Base-by-base conservation (phyloP, 2,888 invertebrate genomes). In the Xanthia togata region DNA sequence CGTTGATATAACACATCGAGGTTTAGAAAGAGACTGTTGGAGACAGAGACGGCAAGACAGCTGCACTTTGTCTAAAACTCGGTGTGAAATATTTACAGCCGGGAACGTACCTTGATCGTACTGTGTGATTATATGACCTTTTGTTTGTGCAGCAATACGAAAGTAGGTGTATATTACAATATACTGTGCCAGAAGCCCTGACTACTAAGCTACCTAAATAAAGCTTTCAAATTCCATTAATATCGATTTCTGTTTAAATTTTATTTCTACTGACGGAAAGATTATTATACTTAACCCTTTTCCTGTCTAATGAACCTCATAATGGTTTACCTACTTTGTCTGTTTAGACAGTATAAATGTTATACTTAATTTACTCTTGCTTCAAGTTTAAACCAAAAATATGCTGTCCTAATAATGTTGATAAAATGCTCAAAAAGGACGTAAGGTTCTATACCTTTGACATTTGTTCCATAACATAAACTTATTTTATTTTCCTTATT, bases 141-240 rank as follows among this genome's bases (percentile, higher is more conserved):
- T 31, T 62, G 41, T 71, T 62, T 71, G 84, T 82, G 81, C 84
- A 69, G 64, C 60, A 26, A 67, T 73, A 67, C 41, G 67, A 55
- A 74, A 82, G 47, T 67, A 60, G 55, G 67, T 83, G 83, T 83
- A 68, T 83, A 68, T 50, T 67, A 83, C 67, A 81, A 64, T 79
- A 68, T 73, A 65, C 20, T 67, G 74, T 67, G 83, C 14, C n/a
- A 73, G 60, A 70, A 65, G 80, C 62, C 60, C 65, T 70, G 59
- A n/a, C 23, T 79, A 72, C 63, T 77, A 65, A 60, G 53, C 47
- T 81, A 65, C 60, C 53, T 71, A 53, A 41, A 75, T 50, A 31
- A 41, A 65, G 50, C 62, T 53, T 75, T 35, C 31, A 20, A 20
- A 60, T 60, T 60, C 31, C 31, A 60, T 31, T 31, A 4, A 59